Evolutionary conservation across 2,797 vertebrate genomes (phyloP).

Genomic region (Sciaenops ocellatus): DNA sequence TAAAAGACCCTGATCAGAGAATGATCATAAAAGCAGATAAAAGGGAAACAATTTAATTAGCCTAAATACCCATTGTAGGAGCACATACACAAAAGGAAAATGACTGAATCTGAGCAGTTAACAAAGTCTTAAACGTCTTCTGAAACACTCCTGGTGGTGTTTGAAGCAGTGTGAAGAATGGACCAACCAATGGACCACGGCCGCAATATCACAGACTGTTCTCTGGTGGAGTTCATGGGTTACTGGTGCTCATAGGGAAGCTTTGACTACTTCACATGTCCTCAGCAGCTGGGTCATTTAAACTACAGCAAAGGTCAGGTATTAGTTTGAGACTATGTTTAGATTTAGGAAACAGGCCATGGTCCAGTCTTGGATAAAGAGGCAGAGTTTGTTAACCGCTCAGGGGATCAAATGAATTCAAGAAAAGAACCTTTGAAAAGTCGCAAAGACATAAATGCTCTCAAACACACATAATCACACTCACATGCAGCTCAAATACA

Average conservation of each 20-base stretch:
- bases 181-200: too few species aligned
- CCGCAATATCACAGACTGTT: too few species aligned
- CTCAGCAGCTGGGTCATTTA: background rate
- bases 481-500: background rate
- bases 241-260: background rate
- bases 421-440: background rate
- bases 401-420: background rate
- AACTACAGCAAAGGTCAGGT: background rate
- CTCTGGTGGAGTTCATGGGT: too few species aligned
- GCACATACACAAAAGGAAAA: too few species aligned
- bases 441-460: background rate
- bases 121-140: too few species aligned
- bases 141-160: too few species aligned
- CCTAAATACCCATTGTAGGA: too few species aligned
- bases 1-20: too few species aligned
- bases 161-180: too few species aligned
- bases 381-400: background rate
- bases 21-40: too few species aligned
- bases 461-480: background rate
- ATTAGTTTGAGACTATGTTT: background rate
- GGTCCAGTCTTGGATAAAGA: background rate
- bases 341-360: background rate
- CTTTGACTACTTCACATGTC: background rate
- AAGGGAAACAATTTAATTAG: too few species aligned
- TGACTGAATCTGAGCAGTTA: too few species aligned